Base-by-base conservation (phyloP, 2,888 invertebrate genomes). In the Dimorphilus gyrociliatus region DNA sequence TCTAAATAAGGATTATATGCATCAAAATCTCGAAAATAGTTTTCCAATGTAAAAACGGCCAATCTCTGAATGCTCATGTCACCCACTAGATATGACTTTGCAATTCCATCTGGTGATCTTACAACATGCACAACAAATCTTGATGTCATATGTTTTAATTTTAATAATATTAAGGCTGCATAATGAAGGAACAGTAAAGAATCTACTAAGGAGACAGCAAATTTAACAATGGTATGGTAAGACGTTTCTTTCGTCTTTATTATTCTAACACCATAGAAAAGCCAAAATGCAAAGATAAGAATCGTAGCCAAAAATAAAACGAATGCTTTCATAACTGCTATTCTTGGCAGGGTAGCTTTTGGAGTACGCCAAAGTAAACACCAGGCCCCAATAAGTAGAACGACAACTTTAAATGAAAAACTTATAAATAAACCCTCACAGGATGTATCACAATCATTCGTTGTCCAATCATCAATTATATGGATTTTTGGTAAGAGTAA, bases 231-330 rank as follows among this genome's bases (percentile, higher is more conserved):
- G 15, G 78, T 77, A 56, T 80, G 78, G 58, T 86, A 88, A n/a
- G 32, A 32, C 6, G n/a, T n/a, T n/a, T n/a, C n/a, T n/a, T n/a
- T n/a, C 32, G 60, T 56, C 32, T 67, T 61, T 35, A 67, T 49
- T 25, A 70, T 65, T 64, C 92, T 82, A 29, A 92, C 88, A 48
- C 84, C 76, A 60, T 92, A 97, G 65, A 97, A 97, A 13, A 97
- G 69, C 94, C 97, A 97, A 66, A 86, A 94, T 3, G 90, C 80
- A 64, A 92, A 86, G 39, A 81, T 80, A 60, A 90, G 80, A 10
- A 97, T 75, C 23, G 86, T 74, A 21, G 88, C 74, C 32, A 92
- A 72, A 4, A 82, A 73, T 35, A 90, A 66, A n/a, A 86, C 78
- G 45, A 82, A 75, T 0, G 86, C 80, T 47, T 88, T 72, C 54